Base-by-base conservation (phyloP, 2,797 vertebrate genomes). In the Steatocranus sp. region DNA sequence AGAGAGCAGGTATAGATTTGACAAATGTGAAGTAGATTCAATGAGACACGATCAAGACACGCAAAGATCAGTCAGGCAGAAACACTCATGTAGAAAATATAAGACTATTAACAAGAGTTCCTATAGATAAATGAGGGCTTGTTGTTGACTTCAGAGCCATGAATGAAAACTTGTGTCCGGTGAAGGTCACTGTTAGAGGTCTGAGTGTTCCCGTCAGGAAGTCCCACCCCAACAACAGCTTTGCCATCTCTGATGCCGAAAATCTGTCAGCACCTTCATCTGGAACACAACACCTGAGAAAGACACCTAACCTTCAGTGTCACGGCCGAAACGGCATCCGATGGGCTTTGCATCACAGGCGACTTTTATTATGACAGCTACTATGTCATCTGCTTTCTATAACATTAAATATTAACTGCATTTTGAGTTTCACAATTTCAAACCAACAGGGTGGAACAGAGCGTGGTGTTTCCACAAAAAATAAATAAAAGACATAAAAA, bases 191-290 rank as follows among this genome's bases (percentile, higher is more conserved):
- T 23, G 75, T 58, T 53, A 49, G 15, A 85, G 46, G 6, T 77
- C 25, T 9, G 51, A 63, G 15, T 11, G 41, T 56, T 80, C 56
- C 84, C 8, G 0, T 3, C 73, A 78, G 85, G 80, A 87, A 86
- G 77, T 68, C 84, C 79, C 58, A 18, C 68, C 11, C 48, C 58
- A 20, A 32, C 70, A 80, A n/a, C 78, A 75, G 53, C 58, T 78
- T 50, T 7, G 51, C 38, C 61, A 41, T 25, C 41, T 0, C 66
- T 46, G 15, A 50, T 27, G 53, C 49, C 75, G 41, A 36, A 56
- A 58, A 18, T 20, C 78, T 50, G 23, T 81, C 70, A 61, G 15
- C 25, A 2, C 12, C 63, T 79, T 36, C 34, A 11, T 0, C 79
- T 46, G 43, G 73, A 76, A 82, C 73, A 74, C 76, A 5, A 2